Evolutionary conservation across 2,113 vertebrate genomes (phyloP).

Genomic region (Ptychochromis oligacanthus): DNA sequence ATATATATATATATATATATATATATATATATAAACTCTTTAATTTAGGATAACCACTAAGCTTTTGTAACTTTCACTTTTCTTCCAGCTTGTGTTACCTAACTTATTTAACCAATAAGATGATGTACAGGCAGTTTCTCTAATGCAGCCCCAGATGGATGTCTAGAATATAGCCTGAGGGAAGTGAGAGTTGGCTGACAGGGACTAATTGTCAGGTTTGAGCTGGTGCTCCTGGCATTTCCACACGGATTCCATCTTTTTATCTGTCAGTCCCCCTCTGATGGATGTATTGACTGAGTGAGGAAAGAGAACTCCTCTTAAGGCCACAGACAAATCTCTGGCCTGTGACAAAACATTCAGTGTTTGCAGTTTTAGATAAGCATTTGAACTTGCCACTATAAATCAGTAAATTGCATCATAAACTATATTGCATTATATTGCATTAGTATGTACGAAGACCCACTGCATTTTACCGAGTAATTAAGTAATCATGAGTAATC

Average conservation of each 20-base stretch:
- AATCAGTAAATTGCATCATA: conserved; percentile 4
- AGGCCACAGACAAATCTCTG: not conserved
- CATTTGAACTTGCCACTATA: not conserved
- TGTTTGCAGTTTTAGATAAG: conserved; percentile 16
- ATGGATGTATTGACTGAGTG: not conserved
- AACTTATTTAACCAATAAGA: too few relatives aligned
- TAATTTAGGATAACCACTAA: too few relatives aligned
- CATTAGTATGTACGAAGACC: not conserved
- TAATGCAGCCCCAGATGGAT: not conserved
- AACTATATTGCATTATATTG: not conserved
- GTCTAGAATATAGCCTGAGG: not conserved
- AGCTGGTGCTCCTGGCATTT: not conserved
- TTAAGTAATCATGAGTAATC: not conserved
- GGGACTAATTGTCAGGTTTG: not conserved
- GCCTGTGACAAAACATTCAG: not conserved
- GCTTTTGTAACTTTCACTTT: too few relatives aligned
- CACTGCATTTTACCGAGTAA: not conserved
- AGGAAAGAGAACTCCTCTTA: not conserved
- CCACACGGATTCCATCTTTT: not conserved
- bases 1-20: too few relatives aligned
- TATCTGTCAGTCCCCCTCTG: not conserved
- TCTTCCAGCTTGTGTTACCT: not conserved
- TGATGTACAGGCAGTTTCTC: not conserved
- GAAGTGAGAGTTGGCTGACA: not conserved
- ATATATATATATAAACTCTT: too few relatives aligned